Base-by-base conservation (phyloP, 2,888 invertebrate genomes). In the Hartigia nigra region DNA sequence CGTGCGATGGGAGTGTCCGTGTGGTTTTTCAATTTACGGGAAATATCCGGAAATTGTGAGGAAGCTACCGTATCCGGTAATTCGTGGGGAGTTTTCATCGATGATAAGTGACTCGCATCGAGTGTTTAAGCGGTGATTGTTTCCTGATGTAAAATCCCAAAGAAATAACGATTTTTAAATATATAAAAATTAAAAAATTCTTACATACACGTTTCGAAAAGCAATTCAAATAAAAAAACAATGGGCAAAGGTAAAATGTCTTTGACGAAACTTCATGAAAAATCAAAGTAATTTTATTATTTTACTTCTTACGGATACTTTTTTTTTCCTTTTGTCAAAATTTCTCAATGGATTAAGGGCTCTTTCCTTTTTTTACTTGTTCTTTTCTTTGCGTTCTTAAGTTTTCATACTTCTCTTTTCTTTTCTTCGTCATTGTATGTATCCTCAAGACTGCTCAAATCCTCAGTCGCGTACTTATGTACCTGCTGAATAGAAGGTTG, bases 401-500 rank as follows among this genome's bases (percentile, higher is more conserved):
- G 76, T 34, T 75, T 70, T 78, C 76, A 76, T 69, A 31, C 31
- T 34, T 23, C 35, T 55, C 39, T 12, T 39, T 12, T 78, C 76
- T 74, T 75, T 76, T 76, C 75, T 79, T 76, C 77, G n/a, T 35
- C 39, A 74, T 74, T 35, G 74, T 32, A 34, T 4, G 34, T 34
- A 34, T 34, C 23, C 55, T 23, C 55, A 23, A 23, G 55, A 55
- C 55, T 55, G 55, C 55, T 55, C 55, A 23, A 14, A 55, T 55
- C 1, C 55, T 55, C 55, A 55, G 9, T 55, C 4, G 55, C 55
- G 55, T 23, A 55, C 23, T 9, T 23, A 55, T 55, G 23, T 55
- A 55, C 75, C 12, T 39, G 70, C 79, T 69, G 55, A 78, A 82
- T 82, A 81, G 82, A 81, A 80, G 81, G 74, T 77, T 83, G 84